Conservation (phyloP, 2,888 invertebrate genomes). For the Ichneumon xanthorius region DNA sequence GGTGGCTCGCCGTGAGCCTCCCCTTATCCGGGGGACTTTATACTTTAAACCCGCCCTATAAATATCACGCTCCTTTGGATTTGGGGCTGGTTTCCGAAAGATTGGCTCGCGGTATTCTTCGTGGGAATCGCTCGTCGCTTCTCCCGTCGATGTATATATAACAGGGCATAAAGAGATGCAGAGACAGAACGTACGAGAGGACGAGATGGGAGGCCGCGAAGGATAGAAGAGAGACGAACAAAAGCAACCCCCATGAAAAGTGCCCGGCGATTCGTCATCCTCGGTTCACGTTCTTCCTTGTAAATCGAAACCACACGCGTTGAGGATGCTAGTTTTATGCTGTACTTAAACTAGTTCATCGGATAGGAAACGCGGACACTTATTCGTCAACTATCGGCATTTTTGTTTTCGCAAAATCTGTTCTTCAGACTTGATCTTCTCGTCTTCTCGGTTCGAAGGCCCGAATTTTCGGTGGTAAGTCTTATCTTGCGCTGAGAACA, state of each 20-base stretch:
- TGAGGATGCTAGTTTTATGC: constrained; percentile 18
- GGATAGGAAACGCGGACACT: not conserved
- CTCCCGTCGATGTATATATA: constrained; percentile 70
- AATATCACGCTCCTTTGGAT: constrained; percentile 85
- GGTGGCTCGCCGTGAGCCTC: constrained; percentile 62
- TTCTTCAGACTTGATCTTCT: not conserved
- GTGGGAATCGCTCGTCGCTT: constrained; percentile 81
- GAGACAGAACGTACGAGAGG: constrained; percentile 44
- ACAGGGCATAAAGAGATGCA: constrained; percentile 58
- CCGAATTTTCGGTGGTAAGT: not conserved
- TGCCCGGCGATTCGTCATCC: constrained; percentile 80
- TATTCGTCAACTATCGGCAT: not conserved
- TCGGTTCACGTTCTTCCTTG: constrained; percentile 74
- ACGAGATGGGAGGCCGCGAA: constrained; percentile 4
- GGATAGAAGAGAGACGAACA: constrained; percentile 36
- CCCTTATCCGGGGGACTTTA: constrained; percentile 79
- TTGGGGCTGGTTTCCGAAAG: constrained; percentile 84
- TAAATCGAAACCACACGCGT: constrained; percentile 71
- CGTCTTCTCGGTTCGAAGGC: not conserved
- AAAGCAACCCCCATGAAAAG: constrained; percentile 69
- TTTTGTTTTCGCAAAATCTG: not conserved
- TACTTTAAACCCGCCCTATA: constrained; percentile 85
- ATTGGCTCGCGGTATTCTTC: constrained; percentile 85
- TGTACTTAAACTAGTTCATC: not conserved
- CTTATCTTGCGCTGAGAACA: no score